Evolutionary conservation across 2,888 invertebrate species (phyloP).

Genomic region (Dryocosmus kuriphilus): DNA sequence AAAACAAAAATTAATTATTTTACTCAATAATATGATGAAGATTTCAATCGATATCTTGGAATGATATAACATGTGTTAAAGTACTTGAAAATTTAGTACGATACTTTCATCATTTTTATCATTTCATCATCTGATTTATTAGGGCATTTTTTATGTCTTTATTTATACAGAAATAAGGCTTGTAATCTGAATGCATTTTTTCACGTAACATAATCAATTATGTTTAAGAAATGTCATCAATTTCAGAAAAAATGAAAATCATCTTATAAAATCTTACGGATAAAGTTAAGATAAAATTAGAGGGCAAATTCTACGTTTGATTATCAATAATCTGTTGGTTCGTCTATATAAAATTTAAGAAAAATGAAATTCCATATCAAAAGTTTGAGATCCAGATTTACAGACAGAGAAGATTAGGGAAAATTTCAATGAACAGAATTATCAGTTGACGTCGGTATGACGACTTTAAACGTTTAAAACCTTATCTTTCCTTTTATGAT

Average conservation of each 20-base stretch:
- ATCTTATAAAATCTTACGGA: not conserved
- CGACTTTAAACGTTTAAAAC: not conserved
- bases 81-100: too few species aligned
- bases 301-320: constrained; percentile 4
- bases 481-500: not conserved
- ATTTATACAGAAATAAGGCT: too few species aligned
- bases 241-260: not conserved
- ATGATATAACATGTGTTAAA: too few species aligned
- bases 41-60: too few species aligned
- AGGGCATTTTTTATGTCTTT: too few species aligned
- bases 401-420: not conserved
- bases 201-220: constrained; percentile 10
- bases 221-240: not conserved
- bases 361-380: not conserved
- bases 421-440: not conserved
- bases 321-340: not conserved
- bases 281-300: constrained; percentile 5
- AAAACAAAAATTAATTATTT: too few species aligned
- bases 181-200: not conserved
- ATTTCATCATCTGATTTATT: too few species aligned
- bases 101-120: too few species aligned
- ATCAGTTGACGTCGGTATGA: not conserved
- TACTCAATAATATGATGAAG: too few species aligned
- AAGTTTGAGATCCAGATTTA: not conserved
- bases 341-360: not conserved